Evolutionary conservation across 30 jellyfish, hydroid and myxozoan genomes (phyloP), one percentile per base, ranked within the genome.

Genomic region (Aurelia sp.): DNA sequence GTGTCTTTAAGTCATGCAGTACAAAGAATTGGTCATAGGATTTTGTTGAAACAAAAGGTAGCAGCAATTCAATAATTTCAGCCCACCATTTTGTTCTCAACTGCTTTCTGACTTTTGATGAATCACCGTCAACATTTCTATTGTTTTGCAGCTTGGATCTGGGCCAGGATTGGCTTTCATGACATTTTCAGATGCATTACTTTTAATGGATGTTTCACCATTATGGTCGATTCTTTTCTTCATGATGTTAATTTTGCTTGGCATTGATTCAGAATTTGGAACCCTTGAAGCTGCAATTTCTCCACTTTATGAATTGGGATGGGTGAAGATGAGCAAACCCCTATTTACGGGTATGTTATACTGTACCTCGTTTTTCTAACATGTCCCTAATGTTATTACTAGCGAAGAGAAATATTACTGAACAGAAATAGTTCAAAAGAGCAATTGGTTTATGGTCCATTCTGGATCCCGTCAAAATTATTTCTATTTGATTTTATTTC

Each of bases 101-200:
- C 50, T 10, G 4, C 10, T 27, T 27, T 27, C 33, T 27, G 11
- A 37, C 10, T 4, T 37, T 2, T 0, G 7, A 37, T 37, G 50
- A 37, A 44, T 44, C 13, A 10, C 15, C 55, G 3, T 44, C 16
- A 44, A 7, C 0, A 10, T 9, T 44, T 44, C 55, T 0, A 1
- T 4, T 10, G 7, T 44, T 37, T 44, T 44, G 4, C 52, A 91
- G 97, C 91, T 86, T 81, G 94, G 96, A 9, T 79, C 95, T 3
- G 98, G 98, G 13, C 98, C 98, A 13, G 98, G 98, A 20, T 88
- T 91, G 71, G 98, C 98, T 19, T 91, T 91, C 30, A 86, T 91
- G 96, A 88, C 98, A 73, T 91, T 91, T 74, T 85, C 96, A 20
- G 90, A 91, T 41, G 98, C 98, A 15, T 51, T 91, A 55, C 77